These are phyloP conservation scores for Anaspis maculata DNA, from an alignment of 2,888 invertebrate genomes.

Conservation along the genomic window DNA sequence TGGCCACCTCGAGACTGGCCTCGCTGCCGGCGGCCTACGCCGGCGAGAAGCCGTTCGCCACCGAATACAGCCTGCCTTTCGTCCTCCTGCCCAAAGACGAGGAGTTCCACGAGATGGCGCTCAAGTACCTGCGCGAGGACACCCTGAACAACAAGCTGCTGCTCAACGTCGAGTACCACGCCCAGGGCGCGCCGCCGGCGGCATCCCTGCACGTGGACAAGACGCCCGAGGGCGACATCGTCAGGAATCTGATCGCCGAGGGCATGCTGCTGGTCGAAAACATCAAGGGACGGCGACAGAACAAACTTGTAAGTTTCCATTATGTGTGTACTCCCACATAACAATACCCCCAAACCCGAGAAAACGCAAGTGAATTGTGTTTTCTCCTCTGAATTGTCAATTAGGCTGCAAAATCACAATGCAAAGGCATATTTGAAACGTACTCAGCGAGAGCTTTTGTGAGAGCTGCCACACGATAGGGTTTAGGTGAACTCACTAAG, in stretches of 20 bases:
- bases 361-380: no score
- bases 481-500: no score
- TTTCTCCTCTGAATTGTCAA: no score
- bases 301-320: conserved; percentile 53
- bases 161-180: conserved; percentile 75
- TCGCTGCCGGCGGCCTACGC: conserved; percentile 70
- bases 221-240: conserved; percentile 57
- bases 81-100: conserved; percentile 79
- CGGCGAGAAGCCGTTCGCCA: conserved; percentile 69
- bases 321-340: no score
- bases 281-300: conserved; percentile 71
- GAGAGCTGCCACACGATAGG: no score
- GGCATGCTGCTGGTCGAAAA: conserved; percentile 78
- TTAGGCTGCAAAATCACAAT: no score
- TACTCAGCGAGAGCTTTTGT: no score
- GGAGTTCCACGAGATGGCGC: conserved; percentile 70
- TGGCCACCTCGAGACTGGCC: conserved; percentile 59
- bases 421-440: no score
- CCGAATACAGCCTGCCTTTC: conserved; percentile 81
- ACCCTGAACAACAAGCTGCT: conserved; percentile 66
- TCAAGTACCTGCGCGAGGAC: conserved; percentile 45
- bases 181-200: conserved; percentile 45
- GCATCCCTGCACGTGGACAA: conserved; percentile 48
- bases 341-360: no score
- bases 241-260: conserved; percentile 73